These are phyloP conservation scores for Cotesia chilonis DNA, from an alignment of 1,140 invertebrate genomes.

Conservation along the genomic window DNA sequence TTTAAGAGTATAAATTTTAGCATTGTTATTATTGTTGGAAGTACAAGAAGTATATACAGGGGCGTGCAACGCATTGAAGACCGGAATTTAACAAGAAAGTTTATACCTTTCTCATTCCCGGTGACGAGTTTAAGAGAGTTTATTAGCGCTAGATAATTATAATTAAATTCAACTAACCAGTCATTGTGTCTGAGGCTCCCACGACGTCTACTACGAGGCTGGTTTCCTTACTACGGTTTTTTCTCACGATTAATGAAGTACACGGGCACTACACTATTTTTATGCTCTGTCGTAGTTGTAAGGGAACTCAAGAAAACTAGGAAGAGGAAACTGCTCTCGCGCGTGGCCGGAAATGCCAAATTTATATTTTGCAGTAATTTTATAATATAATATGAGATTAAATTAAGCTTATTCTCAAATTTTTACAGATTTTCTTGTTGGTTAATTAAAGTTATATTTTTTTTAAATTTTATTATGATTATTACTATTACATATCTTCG, in stretches of 20 bases:
- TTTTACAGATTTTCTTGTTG: not conserved
- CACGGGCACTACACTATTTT: not conserved
- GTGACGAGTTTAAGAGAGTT: constrained; percentile 47
- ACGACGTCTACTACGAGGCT: constrained; percentile 8
- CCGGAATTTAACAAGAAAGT: constrained; percentile 43
- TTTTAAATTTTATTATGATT: constrained; percentile 19
- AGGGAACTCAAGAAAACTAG: not conserved
- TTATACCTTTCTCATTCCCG: constrained; percentile 47
- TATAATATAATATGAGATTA: not conserved
- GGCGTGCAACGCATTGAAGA: constrained; percentile 15
- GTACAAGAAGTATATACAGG: not conserved
- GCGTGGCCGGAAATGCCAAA: constrained; percentile 17
- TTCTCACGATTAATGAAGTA: constrained; percentile 29
- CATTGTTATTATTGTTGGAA: no score
- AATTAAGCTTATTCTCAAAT: not conserved
- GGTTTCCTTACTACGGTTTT: constrained; percentile 17
- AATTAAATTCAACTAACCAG: constrained; percentile 53
- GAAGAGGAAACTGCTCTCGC: constrained; percentile 35
- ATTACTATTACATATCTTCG: not conserved
- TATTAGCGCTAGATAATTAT: constrained; percentile 58
- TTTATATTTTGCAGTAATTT: constrained; percentile 12
- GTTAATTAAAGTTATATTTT: not conserved
- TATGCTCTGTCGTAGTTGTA: not conserved
- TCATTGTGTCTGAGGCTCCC: constrained; percentile 27
- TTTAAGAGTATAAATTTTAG: not conserved